Percentiles rank a stretch among this genome's conserved stretches.
Conservation (phyloP, 1,140 invertebrate species). For the Mactra quadrangularis region DNA sequence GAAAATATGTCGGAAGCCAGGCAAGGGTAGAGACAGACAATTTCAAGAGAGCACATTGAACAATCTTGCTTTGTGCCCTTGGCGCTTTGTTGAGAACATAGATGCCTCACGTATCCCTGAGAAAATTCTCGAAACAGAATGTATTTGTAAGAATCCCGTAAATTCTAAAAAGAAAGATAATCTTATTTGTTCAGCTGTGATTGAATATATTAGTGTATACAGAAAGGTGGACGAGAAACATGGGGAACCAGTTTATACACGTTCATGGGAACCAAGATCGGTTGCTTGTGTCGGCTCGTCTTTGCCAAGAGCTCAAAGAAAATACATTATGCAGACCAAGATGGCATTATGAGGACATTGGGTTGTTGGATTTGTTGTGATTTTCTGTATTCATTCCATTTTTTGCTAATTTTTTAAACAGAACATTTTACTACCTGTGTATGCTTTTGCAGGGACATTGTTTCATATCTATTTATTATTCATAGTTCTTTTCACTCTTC, state of each 20-base stretch:
- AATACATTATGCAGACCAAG: neutral
- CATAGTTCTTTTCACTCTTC: too few species aligned
- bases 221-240: conserved; percentile 1
- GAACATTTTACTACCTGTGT: too few species aligned
- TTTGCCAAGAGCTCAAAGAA: neutral
- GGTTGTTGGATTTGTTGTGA: too few species aligned
- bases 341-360: neutral
- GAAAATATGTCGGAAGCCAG: too few species aligned
- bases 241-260: neutral
- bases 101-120: conserved; percentile 9
- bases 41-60: neutral
- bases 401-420: too few species aligned
- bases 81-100: conserved; percentile 21
- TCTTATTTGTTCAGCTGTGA: conserved; percentile 7
- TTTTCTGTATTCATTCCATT: too few species aligned
- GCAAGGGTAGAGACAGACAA: neutral
- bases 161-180: neutral
- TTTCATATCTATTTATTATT: too few species aligned
- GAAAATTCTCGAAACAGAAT: conserved; percentile 16
- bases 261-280: conserved; percentile 2
- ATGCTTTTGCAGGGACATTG: too few species aligned
- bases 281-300: conserved; percentile 17
- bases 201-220: conserved; percentile 13
- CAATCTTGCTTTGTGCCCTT: neutral
- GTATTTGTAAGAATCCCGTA: conserved; percentile 7